A percentile compares a stretch with the other conserved stretches of the same genome.
Evolutionary conservation across 2,113 vertebrate species (phyloP).

Genomic region (Leucopsar rothschildi): DNA sequence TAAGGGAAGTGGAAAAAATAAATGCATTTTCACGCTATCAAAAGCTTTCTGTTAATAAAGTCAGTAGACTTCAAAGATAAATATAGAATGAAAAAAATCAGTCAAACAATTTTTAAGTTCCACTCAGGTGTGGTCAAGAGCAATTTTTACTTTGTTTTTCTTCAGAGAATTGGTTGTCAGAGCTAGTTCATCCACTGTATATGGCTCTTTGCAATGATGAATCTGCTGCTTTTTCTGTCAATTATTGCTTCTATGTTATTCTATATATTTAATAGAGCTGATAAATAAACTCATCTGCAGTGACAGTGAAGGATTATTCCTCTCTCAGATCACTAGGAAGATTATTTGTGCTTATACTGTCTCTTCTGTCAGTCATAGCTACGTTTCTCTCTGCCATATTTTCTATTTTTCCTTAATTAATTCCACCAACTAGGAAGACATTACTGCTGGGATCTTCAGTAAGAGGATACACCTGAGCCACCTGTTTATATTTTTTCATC

Average conservation of each 20-base stretch:
- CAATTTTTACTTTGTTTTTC: neutral
- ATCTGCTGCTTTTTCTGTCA: neutral
- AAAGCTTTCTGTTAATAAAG: neutral
- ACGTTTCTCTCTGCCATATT: neutral
- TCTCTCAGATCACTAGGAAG: neutral
- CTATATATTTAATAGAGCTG: neutral
- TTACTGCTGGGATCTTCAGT: neutral
- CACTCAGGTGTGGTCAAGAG: neutral
- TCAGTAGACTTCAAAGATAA: neutral
- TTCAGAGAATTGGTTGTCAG: neutral
- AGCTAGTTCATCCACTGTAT: neutral
- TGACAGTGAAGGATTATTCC: neutral
- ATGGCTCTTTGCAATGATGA: neutral
- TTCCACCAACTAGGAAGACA: neutral
- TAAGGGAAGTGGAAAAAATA: neutral
- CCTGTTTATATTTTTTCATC: neutral
- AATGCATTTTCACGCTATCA: neutral
- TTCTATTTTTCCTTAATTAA: neutral
- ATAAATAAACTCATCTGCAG: neutral
- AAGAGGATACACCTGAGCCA: neutral
- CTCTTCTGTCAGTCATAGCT: neutral
- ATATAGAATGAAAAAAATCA: neutral
- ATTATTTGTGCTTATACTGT: neutral
- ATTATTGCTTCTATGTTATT: neutral
- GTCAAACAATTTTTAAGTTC: neutral